These are phyloP conservation scores for Synanthedon andrenaeformis DNA, from an alignment of 2,888 invertebrate species.

Conservation along the genomic window DNA sequence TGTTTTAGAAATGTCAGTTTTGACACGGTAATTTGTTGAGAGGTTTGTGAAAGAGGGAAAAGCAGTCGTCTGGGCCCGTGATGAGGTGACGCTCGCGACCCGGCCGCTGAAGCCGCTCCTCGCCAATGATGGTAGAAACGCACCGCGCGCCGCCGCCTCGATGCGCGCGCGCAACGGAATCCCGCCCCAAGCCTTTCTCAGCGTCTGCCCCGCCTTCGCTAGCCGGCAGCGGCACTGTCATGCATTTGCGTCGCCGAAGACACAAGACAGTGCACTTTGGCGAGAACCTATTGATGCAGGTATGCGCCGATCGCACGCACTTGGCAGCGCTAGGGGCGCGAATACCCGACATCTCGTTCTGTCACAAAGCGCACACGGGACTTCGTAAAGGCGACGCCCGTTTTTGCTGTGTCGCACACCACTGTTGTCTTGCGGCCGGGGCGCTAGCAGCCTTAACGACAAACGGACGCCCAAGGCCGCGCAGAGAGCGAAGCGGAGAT, in stretches of 20 bases:
- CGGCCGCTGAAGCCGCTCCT: constrained; percentile 63
- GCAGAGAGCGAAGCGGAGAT: constrained; percentile 53
- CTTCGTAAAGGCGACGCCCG: constrained; percentile 51
- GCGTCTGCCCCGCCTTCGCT: constrained; percentile 70
- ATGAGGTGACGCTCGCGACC: constrained; percentile 64
- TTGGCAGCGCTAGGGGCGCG: constrained; percentile 61
- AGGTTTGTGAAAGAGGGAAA: constrained; percentile 19
- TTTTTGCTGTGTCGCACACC: constrained; percentile 64
- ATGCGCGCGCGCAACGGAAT: constrained; percentile 51
- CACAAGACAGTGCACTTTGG: constrained; percentile 85
- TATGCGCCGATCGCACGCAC: constrained; percentile 77
- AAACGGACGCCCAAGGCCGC: constrained; percentile 44
- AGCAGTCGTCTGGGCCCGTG: constrained; percentile 26
- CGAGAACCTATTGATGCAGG: constrained; percentile 79
- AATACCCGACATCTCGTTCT: constrained; percentile 60
- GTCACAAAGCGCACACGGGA: constrained; percentile 60
- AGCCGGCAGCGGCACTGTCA: constrained; percentile 58
- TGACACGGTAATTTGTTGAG: constrained; percentile 18
- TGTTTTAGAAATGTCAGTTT: constrained; percentile 16
- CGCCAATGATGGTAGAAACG: constrained; percentile 69
- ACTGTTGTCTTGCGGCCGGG: constrained; percentile 60
- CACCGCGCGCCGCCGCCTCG: constrained; percentile 61
- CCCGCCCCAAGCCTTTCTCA: constrained; percentile 61
- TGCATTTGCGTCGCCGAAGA: constrained; percentile 76
- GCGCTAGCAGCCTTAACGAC: constrained; percentile 49